Evolutionary conservation across 2,797 vertebrate genomes (phyloP), one percentile per base, ranked within the genome.

Genomic region (Notolabrus celidotus): DNA sequence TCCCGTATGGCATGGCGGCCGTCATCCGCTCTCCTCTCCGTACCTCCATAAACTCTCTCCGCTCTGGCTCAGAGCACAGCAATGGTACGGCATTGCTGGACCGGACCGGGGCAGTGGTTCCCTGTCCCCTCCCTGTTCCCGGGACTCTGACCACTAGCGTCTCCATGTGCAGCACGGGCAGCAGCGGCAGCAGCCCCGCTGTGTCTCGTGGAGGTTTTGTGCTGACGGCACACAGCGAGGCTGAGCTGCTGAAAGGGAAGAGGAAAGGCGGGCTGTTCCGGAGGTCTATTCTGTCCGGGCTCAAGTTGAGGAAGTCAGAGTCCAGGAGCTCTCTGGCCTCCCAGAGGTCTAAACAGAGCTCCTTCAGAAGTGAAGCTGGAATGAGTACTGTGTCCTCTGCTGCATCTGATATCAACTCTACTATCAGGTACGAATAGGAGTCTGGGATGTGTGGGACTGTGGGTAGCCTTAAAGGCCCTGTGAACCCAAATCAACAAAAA

Each of bases 321-420:
- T 99, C 98, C 73, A 96, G 97, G 92, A 99, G 97, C 87, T 99
- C 98, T 6, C 85, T 99, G 92, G 97, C 97, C 73, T 99, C 97
- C 78, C 97, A 99, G 84, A 93, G 97, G 82, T 99, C 98, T 82
- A 99, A 99, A 82, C 98, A 99, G 94, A 99, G 98, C 92, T 99
- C 98, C 0, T 99, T 99, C 92, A 96, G 97, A 69, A 99, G 97
- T 14, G 98, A 99, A 90, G 97, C 98, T 0, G 98, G 96, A 63
- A 96, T 99, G 97, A 99, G 98, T 84, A 98, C 98, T 0, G 95
- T 99, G 65, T 99, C 98, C 89, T 99, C 98, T 36, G 96, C 97
- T 0, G 96, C 97, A 64, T 99, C 97, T 7, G 98, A 99, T 82
- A 94, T 97, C 91, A 98, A 99, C 94, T 99, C 98, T 69, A 99